phyloP scores from a whole-genome alignment of 2,888 invertebrate species.

The Margaritifera margaritifera region DNA sequence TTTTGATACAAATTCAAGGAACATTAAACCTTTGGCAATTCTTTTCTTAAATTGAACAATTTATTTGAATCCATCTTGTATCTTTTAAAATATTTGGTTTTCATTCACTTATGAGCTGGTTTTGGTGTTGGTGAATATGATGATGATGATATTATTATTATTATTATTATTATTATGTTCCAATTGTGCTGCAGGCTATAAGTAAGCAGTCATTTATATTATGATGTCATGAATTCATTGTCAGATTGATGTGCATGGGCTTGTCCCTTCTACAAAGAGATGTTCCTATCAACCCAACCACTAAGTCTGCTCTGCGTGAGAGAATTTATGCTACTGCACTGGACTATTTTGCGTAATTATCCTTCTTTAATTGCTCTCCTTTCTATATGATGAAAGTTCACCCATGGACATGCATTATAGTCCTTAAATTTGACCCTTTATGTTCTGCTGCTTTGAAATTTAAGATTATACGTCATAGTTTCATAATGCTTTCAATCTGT shows the following conservation, averaged over 20 bases:
- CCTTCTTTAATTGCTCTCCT: background rate
- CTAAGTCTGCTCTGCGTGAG: conserved; percentile 92
- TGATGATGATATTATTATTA: no score
- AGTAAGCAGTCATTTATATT: background rate
- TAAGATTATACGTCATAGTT: background rate
- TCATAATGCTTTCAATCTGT: no score
- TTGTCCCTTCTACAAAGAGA: conserved; percentile 94
- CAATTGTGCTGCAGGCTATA: background rate
- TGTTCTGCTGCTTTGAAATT: background rate
- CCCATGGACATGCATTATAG: no score
- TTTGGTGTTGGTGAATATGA: no score
- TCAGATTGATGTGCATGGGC: conserved; percentile 89
- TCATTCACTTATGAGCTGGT: no score
- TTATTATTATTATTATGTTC: background rate
- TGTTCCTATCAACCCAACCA: conserved; percentile 79
- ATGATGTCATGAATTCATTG: conserved; percentile 29
- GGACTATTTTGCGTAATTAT: conserved; percentile 84
- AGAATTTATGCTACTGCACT: conserved; percentile 94
- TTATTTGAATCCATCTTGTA: no score
- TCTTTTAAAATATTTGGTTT: no score
- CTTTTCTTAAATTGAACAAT: no score
- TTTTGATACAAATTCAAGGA: no score
- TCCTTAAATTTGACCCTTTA: background rate
- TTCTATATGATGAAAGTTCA: no score
- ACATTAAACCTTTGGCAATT: no score